Percentiles rank a stretch among this genome's conserved stretches.
Evolutionary conservation across 2,888 invertebrate genomes (phyloP).

Genomic region (Ellobium chinense): DNA sequence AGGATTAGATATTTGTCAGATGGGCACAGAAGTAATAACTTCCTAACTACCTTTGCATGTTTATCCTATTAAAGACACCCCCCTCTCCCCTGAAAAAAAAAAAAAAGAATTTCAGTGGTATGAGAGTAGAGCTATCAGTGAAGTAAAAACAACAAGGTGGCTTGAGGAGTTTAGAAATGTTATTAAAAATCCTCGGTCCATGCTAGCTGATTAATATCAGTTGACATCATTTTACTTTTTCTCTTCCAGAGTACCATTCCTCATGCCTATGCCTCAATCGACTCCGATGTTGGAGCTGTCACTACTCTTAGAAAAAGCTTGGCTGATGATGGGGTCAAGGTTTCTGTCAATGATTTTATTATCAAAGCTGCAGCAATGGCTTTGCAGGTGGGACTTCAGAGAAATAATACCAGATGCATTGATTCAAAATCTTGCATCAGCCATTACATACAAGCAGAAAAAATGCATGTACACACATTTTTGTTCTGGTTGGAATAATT

Average conservation of each 20-base stretch:
- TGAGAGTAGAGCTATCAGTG: constrained; percentile 83
- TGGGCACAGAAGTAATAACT: too few relatives aligned
- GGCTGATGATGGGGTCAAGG: constrained; percentile 80
- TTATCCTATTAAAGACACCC: too few relatives aligned
- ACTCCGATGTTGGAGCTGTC: constrained; percentile 82
- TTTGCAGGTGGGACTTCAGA: constrained; percentile 81
- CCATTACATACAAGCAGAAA: too few relatives aligned
- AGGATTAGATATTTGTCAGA: too few relatives aligned
- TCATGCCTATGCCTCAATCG: constrained; percentile 84
- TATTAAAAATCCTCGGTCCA: constrained; percentile 72
- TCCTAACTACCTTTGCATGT: too few relatives aligned
- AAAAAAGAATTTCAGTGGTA: constrained; percentile 84
- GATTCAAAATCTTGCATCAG: too few relatives aligned
- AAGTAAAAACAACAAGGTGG: constrained; percentile 83
- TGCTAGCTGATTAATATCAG: constrained; percentile 65
- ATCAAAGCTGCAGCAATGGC: constrained; percentile 84
- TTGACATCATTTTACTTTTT: too few relatives aligned
- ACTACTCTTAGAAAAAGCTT: constrained; percentile 81
- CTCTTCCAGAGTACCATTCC: constrained; percentile 82
- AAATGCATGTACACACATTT: too few relatives aligned
- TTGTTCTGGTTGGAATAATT: too few relatives aligned
- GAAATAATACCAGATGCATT: too few relatives aligned
- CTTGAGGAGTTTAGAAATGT: constrained; percentile 80
- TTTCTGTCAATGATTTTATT: constrained; percentile 85
- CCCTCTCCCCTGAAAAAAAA: constrained; percentile 60